Percentiles rank a stretch among this genome's conserved stretches.
These are phyloP conservation scores for Eulacestoma nigropectus DNA, from an alignment of 2,113 vertebrate genomes.

Conservation along the genomic window DNA sequence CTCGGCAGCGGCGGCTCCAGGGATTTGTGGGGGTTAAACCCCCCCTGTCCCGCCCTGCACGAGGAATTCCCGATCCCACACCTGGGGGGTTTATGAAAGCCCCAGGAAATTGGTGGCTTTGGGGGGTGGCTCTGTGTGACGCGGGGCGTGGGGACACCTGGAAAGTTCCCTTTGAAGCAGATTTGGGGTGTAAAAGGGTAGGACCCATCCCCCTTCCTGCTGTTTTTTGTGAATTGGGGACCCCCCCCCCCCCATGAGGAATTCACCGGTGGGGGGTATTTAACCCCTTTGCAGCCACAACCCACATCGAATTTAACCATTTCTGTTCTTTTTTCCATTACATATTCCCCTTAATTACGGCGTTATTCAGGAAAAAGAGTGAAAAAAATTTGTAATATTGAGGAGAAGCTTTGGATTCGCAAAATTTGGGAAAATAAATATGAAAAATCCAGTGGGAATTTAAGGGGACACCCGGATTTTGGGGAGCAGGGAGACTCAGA, in stretches of 20 bases:
- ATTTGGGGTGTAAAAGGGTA: background rate
- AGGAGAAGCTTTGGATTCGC: slow-evolving; percentile 69
- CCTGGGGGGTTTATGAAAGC: background rate
- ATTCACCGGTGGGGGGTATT: accelerated
- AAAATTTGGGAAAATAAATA: background rate
- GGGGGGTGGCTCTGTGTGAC: background rate
- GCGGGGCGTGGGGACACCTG: background rate
- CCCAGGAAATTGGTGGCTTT: background rate
- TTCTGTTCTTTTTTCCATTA: slow-evolving; percentile 74
- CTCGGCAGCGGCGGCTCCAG: no score
- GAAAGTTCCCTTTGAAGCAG: no score
- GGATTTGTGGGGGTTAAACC: background rate
- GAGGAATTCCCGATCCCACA: background rate
- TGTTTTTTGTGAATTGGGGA: background rate
- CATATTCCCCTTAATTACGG: slow-evolving; percentile 72
- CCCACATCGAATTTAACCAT: background rate
- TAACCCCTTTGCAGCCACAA: background rate
- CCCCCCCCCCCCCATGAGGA: background rate
- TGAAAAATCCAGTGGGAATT: background rate
- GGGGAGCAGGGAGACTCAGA: background rate
- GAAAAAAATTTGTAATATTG: background rate
- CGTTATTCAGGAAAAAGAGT: slow-evolving; percentile 53
- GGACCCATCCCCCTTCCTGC: background rate
- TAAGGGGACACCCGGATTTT: background rate
- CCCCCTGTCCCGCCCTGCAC: background rate